Percentiles rank a stretch among this genome's conserved stretches.
Conservation (phyloP, 2,888 invertebrate species). For the Podotricha telesiphe region DNA sequence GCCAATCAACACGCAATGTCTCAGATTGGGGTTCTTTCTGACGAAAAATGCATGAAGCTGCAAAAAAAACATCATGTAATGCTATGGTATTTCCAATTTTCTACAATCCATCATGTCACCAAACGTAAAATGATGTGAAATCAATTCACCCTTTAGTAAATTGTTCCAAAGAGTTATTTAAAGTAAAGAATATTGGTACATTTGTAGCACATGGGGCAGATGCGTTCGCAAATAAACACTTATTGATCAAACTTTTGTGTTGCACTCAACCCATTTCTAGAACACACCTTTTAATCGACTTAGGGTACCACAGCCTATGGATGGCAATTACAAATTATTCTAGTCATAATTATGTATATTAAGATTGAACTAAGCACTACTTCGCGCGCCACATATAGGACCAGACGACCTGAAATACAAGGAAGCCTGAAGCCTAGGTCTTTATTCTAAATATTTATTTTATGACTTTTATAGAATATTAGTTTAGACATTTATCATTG, state of each 20-base stretch:
- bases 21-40: too few species aligned
- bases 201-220: conserved; percentile 56
- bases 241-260: conserved; percentile 50
- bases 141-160: conserved; percentile 31
- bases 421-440: too few species aligned
- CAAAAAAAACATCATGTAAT: too few species aligned
- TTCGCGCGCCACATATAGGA: too few species aligned
- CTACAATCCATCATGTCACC: conserved; percentile 24
- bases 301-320: conserved; percentile 51
- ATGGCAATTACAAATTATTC: neutral
- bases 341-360: neutral
- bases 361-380: too few species aligned
- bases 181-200: conserved; percentile 30
- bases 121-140: conserved; percentile 14
- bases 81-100: neutral
- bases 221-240: conserved; percentile 72
- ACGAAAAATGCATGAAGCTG: too few species aligned
- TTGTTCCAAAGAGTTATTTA: conserved; percentile 29
- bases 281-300: conserved; percentile 63
- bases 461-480: too few species aligned
- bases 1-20: too few species aligned
- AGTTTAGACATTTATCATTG: too few species aligned
- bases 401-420: too few species aligned
- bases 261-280: conserved; percentile 62
- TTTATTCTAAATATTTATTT: too few species aligned